Evolutionary conservation across 2,888 invertebrate species (phyloP).

Genomic region (Trimorus sp.): DNA sequence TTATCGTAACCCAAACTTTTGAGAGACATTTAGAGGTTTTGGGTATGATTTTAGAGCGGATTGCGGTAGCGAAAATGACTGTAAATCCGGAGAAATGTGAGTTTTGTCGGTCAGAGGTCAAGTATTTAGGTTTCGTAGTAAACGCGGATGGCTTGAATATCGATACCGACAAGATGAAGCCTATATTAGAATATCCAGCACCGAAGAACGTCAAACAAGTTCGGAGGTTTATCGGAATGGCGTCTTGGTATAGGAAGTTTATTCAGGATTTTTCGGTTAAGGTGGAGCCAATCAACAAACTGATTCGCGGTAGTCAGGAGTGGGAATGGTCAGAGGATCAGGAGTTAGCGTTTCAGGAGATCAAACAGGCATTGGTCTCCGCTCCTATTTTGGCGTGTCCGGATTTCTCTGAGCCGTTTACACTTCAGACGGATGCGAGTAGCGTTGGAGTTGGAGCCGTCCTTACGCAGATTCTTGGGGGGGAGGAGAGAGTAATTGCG

Average conservation of each 20-base stretch:
- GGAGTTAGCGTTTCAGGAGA: slow-evolving; percentile 10
- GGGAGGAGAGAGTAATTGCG: slow-evolving; percentile 66
- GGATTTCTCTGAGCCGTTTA: slow-evolving; percentile 40
- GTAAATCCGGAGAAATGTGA: slow-evolving; percentile 9
- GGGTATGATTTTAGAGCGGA: neutral
- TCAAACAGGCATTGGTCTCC: slow-evolving; percentile 20
- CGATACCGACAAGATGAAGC: slow-evolving; percentile 18
- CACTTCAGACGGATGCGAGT: slow-evolving; percentile 64
- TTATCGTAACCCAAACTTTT: slow-evolving; percentile 17
- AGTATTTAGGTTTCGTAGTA: slow-evolving; percentile 27
- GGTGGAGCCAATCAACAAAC: slow-evolving; percentile 24
- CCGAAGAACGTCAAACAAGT: slow-evolving; percentile 14
- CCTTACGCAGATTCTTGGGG: slow-evolving; percentile 65
- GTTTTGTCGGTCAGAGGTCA: slow-evolving; percentile 16
- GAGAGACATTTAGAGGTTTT: slow-evolving; percentile 7
- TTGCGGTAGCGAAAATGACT: neutral
- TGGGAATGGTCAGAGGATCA: slow-evolving; percentile 28
- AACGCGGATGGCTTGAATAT: slow-evolving; percentile 15
- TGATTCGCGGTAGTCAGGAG: slow-evolving; percentile 1
- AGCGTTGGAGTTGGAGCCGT: slow-evolving; percentile 59
- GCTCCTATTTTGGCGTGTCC: slow-evolving; percentile 64
- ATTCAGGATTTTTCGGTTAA: slow-evolving; percentile 18
- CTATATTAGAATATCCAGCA: slow-evolving; percentile 20
- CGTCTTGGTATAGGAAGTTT: slow-evolving; percentile 31
- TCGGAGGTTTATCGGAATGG: slow-evolving; percentile 23